Base-by-base conservation (phyloP, 2,888 invertebrate genomes). In the Druceiella hillmani region DNA sequence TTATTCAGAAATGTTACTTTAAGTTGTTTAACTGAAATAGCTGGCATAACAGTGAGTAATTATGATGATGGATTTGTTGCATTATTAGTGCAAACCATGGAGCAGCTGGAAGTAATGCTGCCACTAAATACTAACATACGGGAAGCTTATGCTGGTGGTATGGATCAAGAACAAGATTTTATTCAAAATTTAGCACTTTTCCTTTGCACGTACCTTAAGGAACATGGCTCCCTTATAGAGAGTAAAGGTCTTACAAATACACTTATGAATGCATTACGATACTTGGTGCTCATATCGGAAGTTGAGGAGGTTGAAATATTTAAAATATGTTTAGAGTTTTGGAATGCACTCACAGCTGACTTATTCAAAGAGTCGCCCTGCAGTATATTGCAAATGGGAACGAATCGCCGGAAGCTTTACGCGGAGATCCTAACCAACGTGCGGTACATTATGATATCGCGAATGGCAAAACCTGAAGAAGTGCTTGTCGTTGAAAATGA, bases 401-500 rank as follows among this genome's bases (percentile, higher is more conserved):
- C 67, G 33, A 51, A 66, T 31, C 64, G 35, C 17, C 46, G 68
- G 1, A 68, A 66, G 48, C 76, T 89, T 50, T 91, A 90, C 60
- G 78, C 83, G 40, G 83, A 84, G 55, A 84, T 90, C 32, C 66
- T 92, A 39, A 87, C 87, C 44, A 87, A 87, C 69, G 86, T 98
- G 25, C 80, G 98, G 27, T 89, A 89, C 56, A 94, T 95, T 30
- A 98, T 99, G 95, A 99, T 99, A 57, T 93, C 93, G 42, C 81
- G 98, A 53, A 99, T 99, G 99, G 99, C 98, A 11, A 98, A 97
- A 63, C 99, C 99, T 1, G 99, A 99, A 66, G 99, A 99, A 71
- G 99, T 99, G 20, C 76, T 99, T 43, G 95, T 99, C 29, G 98
- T 99, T 25, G 99, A 99, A 67, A 99, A 99, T 72, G 99, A 99